Evolutionary conservation across 2,888 invertebrate genomes (phyloP).

Genomic region (Trichogramma dendrolimi): DNA sequence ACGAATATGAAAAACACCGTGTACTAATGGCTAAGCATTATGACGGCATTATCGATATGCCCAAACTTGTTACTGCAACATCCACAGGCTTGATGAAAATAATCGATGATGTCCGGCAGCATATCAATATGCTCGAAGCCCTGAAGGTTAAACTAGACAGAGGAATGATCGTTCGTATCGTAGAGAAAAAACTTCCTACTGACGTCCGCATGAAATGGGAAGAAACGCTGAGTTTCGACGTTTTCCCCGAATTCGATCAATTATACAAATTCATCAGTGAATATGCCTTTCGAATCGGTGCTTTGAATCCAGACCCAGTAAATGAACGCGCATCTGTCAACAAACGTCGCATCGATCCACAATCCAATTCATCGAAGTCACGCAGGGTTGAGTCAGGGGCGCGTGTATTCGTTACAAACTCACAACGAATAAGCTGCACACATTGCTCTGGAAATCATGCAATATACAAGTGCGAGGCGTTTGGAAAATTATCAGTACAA

Average conservation of each 20-base stretch:
- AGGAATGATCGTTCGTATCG: slow-evolving; percentile 26
- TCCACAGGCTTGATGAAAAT: slow-evolving; percentile 15
- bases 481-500: background rate
- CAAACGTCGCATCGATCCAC: slow-evolving; percentile 3
- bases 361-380: slow-evolving; percentile 4
- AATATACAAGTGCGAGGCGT: background rate
- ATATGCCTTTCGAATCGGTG: background rate
- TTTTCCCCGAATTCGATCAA: slow-evolving; percentile 20
- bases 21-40: slow-evolving; percentile 26
- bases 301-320: background rate
- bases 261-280: slow-evolving; percentile 18
- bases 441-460: background rate
- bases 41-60: slow-evolving; percentile 16
- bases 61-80: slow-evolving; percentile 6
- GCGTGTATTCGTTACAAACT: background rate
- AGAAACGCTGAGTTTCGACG: slow-evolving; percentile 3
- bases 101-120: slow-evolving; percentile 25
- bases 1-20: slow-evolving; percentile 25
- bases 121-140: slow-evolving; percentile 24
- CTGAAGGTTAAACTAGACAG: slow-evolving; percentile 23
- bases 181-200: slow-evolving; percentile 28
- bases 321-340: background rate
- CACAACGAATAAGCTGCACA: background rate
- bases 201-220: slow-evolving; percentile 25
- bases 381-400: background rate